Base-by-base conservation (phyloP, 1,140 invertebrate species). In the Harlomillsia oculata region DNA sequence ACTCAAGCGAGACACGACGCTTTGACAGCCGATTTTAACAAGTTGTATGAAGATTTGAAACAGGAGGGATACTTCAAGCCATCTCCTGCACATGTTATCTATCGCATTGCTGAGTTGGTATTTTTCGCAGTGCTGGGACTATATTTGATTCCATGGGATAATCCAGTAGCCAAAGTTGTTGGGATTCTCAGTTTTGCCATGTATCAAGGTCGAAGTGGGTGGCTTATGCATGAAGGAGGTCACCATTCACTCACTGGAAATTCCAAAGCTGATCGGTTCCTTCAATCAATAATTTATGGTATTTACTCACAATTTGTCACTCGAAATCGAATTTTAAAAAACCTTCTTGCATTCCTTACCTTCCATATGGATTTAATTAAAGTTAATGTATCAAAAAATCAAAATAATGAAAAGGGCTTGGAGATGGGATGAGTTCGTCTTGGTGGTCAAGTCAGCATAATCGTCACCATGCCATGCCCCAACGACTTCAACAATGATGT, bases 381-480 rank as follows among this genome's bases (percentile, higher is more conserved):
- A 6, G 49, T 30, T 11, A 43, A 43, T 14, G 11, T n/a, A 34
- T 34, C n/a, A 9, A 8, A 14, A 9, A 8, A 43, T 9, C 20
- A 20, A 20, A 43, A 20, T 11, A 11, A 13, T 11, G 40, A 11
- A 26, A 28, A 58, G 55, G 59, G 6, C 28, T 32, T 20, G 57
- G 57, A 13, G 46, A 54, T 37, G 63, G 63, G 40, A 62, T 65
- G 59, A 39, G 53, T 11, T 53, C 53, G 2, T 48, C 29, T 11
- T 65, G 59, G 59, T 65, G 61, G 61, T 59, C 56, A 13, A 62
- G 60, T 44, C 63, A 65, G 23, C 63, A 65, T 25, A 65, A 65
- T 34, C 49, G 64, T 21, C 64, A 65, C 37, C 64, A 65, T 46
- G 64, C 64, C 3, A 65, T 65, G 64, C 64, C 64, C 9, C 64